Evolutionary conservation across 2,888 invertebrate species (phyloP).

Genomic region (Netelia fuscicornis): DNA sequence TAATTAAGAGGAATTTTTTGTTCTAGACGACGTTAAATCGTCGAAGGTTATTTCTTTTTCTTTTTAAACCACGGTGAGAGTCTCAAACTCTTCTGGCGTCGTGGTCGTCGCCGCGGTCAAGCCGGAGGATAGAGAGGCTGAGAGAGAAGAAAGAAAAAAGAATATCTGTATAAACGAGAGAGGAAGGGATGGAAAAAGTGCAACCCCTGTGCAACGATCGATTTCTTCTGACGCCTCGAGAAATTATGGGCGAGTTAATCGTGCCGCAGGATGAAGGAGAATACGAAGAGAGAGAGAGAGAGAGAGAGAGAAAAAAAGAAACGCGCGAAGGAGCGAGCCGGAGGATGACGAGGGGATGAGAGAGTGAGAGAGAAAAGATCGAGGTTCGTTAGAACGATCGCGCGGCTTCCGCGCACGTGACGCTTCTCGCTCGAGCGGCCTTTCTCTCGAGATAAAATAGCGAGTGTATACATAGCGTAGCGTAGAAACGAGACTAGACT

Average conservation of each 20-base stretch:
- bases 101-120: background rate
- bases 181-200: background rate
- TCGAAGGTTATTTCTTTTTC: too few relatives aligned
- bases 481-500: slow-evolving; percentile 26
- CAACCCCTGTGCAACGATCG: slow-evolving; percentile 43
- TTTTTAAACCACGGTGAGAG: too few relatives aligned
- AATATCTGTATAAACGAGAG: background rate
- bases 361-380: slow-evolving; percentile 28
- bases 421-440: slow-evolving; percentile 28
- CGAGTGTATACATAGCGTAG: slow-evolving; percentile 19
- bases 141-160: slow-evolving; percentile 2
- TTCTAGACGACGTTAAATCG: too few relatives aligned
- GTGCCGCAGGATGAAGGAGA: slow-evolving; percentile 39
- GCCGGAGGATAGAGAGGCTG: background rate
- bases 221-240: slow-evolving; percentile 55
- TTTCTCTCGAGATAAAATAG: slow-evolving; percentile 44
- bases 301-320: background rate
- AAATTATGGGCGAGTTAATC: slow-evolving; percentile 60
- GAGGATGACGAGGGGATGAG: slow-evolving; percentile 7
- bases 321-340: slow-evolving; percentile 6
- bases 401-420: slow-evolving; percentile 57
- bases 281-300: background rate
- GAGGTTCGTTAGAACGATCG: slow-evolving; percentile 58
- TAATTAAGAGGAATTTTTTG: too few relatives aligned
- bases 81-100: slow-evolving; percentile 9